phyloP scores from a whole-genome alignment of 2,113 vertebrate genomes.

The Pseudonaja textilis region DNA sequence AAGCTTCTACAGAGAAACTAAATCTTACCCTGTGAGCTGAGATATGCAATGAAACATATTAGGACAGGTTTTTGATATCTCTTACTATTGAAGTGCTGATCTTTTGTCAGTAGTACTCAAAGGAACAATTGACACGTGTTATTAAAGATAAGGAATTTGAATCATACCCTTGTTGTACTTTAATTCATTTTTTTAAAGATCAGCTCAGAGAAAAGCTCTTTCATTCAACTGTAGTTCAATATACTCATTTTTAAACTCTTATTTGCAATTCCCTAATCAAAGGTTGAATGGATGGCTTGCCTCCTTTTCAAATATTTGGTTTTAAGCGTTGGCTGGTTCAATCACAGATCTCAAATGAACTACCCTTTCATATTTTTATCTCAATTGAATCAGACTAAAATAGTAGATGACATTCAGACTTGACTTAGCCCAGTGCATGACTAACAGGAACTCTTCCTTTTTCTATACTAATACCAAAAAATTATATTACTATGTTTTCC shows the following conservation, averaged over 20 bases:
- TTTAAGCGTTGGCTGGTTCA: neutral
- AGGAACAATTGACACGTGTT: neutral
- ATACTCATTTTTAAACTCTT: neutral
- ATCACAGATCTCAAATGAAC: constrained; percentile 23
- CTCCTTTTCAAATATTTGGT: constrained; percentile 32
- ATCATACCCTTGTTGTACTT: neutral
- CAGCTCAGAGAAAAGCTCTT: constrained; percentile 7
- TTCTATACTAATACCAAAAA: neutral
- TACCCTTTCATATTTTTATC: neutral
- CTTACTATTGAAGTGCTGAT: accelerated
- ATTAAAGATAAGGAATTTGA: constrained; percentile 24
- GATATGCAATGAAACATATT: constrained; percentile 10
- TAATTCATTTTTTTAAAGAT: constrained; percentile 30
- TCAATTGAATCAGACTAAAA: constrained; percentile 29
- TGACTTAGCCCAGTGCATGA: neutral
- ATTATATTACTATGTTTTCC: neutral
- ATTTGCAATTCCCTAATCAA: constrained; percentile 18
- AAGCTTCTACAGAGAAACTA: neutral
- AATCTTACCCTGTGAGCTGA: neutral
- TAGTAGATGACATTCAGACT: constrained; percentile 13
- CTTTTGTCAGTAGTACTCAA: neutral
- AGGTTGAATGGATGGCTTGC: constrained; percentile 2
- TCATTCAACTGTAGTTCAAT: neutral
- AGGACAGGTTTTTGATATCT: constrained; percentile 4
- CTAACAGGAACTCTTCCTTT: constrained; percentile 3